A percentile compares a stretch with the other conserved stretches of the same genome.
phyloP scores from a whole-genome alignment of 2,888 invertebrate species.

The Aelia acuminata region DNA sequence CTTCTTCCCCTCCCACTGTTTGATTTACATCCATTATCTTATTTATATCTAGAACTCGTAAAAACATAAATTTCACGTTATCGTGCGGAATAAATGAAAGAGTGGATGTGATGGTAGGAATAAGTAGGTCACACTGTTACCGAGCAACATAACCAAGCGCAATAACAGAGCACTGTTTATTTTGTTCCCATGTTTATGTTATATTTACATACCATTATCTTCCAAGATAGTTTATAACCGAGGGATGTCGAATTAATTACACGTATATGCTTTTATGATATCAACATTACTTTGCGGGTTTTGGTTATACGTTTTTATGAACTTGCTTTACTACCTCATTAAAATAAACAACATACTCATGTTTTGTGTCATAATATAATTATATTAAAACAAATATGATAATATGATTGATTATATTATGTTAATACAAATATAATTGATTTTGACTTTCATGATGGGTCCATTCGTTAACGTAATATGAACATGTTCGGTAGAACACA shows the following conservation, averaged over 20 bases:
- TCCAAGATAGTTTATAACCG: not conserved
- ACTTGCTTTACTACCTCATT: not conserved
- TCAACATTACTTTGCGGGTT: not conserved
- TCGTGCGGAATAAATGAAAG: not conserved
- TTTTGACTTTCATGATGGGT: too few species aligned
- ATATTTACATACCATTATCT: slow-evolving; percentile 38
- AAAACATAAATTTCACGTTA: slow-evolving; percentile 15
- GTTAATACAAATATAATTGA: too few species aligned
- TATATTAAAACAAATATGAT: too few species aligned
- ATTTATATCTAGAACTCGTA: not conserved
- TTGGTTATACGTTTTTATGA: not conserved
- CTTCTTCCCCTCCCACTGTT: not conserved
- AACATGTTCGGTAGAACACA: too few species aligned
- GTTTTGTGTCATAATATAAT: not conserved
- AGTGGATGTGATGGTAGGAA: not conserved
- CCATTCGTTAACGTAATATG: too few species aligned
- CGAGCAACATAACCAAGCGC: slow-evolving; percentile 26
- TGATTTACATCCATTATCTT: not conserved
- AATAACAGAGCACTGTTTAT: slow-evolving; percentile 34
- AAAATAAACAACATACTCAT: not conserved
- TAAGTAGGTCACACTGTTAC: slow-evolving; percentile 29
- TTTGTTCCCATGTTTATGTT: slow-evolving; percentile 30
- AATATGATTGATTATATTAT: too few species aligned
- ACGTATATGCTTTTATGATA: not conserved
- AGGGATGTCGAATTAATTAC: not conserved